Evolutionary conservation across 2,888 invertebrate species (phyloP).

Genomic region (Erebia aethiops): DNA sequence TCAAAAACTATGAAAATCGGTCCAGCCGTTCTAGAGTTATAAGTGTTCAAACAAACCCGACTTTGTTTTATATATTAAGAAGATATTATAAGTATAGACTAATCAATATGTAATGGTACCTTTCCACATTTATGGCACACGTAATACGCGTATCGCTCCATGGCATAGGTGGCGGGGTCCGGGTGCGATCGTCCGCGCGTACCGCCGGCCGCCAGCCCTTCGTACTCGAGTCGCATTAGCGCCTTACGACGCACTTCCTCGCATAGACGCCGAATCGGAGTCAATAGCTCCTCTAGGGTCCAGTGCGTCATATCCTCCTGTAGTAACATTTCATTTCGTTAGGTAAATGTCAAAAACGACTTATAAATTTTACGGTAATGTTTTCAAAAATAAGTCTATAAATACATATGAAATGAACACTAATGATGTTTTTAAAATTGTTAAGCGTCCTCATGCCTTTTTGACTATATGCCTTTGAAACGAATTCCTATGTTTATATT

Average conservation of each 20-base stretch:
- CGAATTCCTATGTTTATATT: too few species aligned
- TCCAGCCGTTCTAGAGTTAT: too few species aligned
- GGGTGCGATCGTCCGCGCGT: constrained; percentile 88
- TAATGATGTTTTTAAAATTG: too few species aligned
- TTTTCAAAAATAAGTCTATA: too few species aligned
- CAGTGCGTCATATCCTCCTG: constrained; percentile 92
- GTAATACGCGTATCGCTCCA: constrained; percentile 99
- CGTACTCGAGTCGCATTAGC: constrained; percentile 97
- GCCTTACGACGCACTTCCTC: constrained; percentile 97
- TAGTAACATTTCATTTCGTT: not conserved
- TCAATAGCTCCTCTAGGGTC: constrained; percentile 88
- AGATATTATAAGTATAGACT: constrained; percentile 37
- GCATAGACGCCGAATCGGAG: constrained; percentile 90
- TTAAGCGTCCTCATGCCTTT: too few species aligned
- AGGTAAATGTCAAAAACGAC: too few species aligned
- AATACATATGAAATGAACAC: too few species aligned
- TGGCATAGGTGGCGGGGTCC: constrained; percentile 94
- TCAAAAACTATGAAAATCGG: too few species aligned
- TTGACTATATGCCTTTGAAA: too few species aligned
- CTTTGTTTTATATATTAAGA: too few species aligned
- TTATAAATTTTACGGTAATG: too few species aligned
- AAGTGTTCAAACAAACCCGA: too few species aligned
- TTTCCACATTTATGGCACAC: constrained; percentile 97
- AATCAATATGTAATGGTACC: constrained; percentile 58
- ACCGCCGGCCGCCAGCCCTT: constrained; percentile 90